Conservation (phyloP, 2,888 invertebrate genomes). For the Noctua janthina region DNA sequence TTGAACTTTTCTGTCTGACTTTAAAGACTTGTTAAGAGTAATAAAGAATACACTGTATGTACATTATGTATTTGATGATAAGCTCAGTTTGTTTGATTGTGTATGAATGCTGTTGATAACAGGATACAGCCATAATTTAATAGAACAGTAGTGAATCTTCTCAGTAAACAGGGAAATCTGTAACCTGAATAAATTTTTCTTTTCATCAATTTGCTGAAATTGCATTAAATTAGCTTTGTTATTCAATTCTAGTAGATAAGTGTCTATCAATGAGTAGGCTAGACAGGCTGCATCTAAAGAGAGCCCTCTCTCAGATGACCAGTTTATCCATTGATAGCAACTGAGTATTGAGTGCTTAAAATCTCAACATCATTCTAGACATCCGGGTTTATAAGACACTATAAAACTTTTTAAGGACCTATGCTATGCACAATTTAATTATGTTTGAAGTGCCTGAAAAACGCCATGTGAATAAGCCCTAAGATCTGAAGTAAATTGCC, state of each 20-base stretch:
- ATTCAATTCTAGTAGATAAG: not conserved
- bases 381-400: too few relatives aligned
- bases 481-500: not conserved
- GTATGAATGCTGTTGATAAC: slow-evolving; percentile 13
- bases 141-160: slow-evolving; percentile 10
- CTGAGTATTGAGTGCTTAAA: too few relatives aligned
- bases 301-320: not conserved
- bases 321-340: too few relatives aligned
- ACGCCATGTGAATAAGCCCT: too few relatives aligned
- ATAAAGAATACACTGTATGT: not conserved
- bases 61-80: slow-evolving; percentile 12
- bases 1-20: slow-evolving; percentile 5
- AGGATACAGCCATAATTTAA: not conserved
- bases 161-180: slow-evolving; percentile 3
- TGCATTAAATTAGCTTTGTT: not conserved
- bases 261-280: not conserved
- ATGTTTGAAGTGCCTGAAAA: too few relatives aligned
- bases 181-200: not conserved
- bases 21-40: not conserved
- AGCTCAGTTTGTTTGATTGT: slow-evolving; percentile 20
- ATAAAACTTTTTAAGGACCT: too few relatives aligned
- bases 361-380: too few relatives aligned
- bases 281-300: not conserved
- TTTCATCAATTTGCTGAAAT: not conserved
- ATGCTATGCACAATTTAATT: too few relatives aligned